Percentiles rank a stretch among this genome's conserved stretches.
phyloP scores from a whole-genome alignment of 2,888 invertebrate species.

The Perizoma flavofasciatum region DNA sequence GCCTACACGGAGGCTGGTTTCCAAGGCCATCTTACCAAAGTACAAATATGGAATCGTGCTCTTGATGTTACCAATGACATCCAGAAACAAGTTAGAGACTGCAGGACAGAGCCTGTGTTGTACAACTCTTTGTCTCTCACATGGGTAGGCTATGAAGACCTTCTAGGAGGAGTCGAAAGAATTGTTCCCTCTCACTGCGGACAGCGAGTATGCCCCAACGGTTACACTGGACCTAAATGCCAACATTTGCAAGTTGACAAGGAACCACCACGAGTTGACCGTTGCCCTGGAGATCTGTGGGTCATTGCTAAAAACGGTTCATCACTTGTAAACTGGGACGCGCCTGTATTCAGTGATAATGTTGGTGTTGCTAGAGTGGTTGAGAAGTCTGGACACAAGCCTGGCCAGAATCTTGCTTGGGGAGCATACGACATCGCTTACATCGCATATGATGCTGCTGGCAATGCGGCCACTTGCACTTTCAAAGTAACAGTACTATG shows the following conservation, averaged over 20 bases:
- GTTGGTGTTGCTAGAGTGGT: slow-evolving; percentile 91
- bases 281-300: slow-evolving; percentile 97
- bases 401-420: slow-evolving; percentile 95
- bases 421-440: slow-evolving; percentile 96
- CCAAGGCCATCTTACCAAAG: slow-evolving; percentile 97
- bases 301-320: slow-evolving; percentile 96
- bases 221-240: slow-evolving; percentile 93
- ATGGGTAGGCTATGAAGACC: slow-evolving; percentile 97
- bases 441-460: slow-evolving; percentile 96
- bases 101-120: slow-evolving; percentile 95
- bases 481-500: slow-evolving; percentile 95
- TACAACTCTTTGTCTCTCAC: slow-evolving; percentile 93
- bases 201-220: slow-evolving; percentile 93
- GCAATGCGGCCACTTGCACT: slow-evolving; percentile 95
- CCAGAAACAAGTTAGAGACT: slow-evolving; percentile 96
- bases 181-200: slow-evolving; percentile 96
- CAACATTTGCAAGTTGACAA: slow-evolving; percentile 93
- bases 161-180: slow-evolving; percentile 94
- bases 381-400: slow-evolving; percentile 93
- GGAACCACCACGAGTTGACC: slow-evolving; percentile 92
- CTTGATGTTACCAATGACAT: slow-evolving; percentile 96
- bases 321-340: slow-evolving; percentile 95
- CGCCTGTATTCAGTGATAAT: slow-evolving; percentile 95
- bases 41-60: slow-evolving; percentile 96
- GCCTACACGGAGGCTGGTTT: slow-evolving; percentile 95